Evolutionary conservation across 2,797 vertebrate genomes (phyloP).

Genomic region (Telmatherina bonti): DNA sequence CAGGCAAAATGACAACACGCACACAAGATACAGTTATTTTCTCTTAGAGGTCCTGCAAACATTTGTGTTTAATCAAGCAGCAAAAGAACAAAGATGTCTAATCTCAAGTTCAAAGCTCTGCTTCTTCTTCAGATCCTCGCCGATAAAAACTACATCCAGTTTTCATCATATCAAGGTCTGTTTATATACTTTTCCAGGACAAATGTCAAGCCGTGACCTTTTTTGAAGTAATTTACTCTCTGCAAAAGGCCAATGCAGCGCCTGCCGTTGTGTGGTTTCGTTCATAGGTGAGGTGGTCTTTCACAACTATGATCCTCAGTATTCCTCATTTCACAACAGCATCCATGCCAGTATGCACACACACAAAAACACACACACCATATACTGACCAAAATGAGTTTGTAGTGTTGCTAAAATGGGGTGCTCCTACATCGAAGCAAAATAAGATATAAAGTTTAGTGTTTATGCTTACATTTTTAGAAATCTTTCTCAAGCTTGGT

Average conservation of each 20-base stretch:
- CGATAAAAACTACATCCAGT: constrained; percentile 59
- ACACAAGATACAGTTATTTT: constrained; percentile 28
- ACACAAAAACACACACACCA: background rate
- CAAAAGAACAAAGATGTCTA: constrained; percentile 43
- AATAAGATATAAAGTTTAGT: too few species aligned
- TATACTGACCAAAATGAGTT: background rate
- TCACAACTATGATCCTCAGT: constrained; percentile 41
- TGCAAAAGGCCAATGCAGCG: constrained; percentile 53
- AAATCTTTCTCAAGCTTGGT: too few species aligned
- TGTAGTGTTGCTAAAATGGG: too few species aligned
- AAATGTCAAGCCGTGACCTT: constrained; percentile 87
- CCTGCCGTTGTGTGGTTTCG: constrained; percentile 45
- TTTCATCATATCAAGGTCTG: constrained; percentile 61
- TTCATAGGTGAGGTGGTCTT: constrained; percentile 47
- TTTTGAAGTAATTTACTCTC: constrained; percentile 79
- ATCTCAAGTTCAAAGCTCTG: constrained; percentile 58
- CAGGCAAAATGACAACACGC: constrained; percentile 14
- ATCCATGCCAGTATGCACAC: background rate
- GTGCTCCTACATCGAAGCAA: too few species aligned
- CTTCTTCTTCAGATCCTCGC: constrained; percentile 49
- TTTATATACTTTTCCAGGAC: constrained; percentile 74
- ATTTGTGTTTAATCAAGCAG: constrained; percentile 63
- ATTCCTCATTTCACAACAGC: constrained; percentile 17
- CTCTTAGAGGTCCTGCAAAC: constrained; percentile 24
- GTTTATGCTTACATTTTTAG: too few species aligned